These are phyloP conservation scores for Montipora capricornis DNA, from an alignment of 64 coral and sea anemone species.

Conservation along the genomic window DNA sequence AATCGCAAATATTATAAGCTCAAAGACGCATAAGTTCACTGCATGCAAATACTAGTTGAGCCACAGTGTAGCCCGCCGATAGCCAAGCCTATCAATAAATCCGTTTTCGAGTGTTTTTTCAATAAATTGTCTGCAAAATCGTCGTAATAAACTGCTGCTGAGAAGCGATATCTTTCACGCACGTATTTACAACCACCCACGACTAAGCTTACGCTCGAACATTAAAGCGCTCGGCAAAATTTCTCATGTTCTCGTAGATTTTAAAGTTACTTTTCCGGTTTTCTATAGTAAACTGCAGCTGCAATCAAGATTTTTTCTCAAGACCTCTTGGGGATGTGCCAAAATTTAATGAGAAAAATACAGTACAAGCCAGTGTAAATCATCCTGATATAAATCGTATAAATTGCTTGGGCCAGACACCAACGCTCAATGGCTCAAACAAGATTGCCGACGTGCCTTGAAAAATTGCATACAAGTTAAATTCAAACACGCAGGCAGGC, in stretches of 20 bases:
- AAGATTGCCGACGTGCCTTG: too few species aligned
- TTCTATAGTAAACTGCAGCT: background rate
- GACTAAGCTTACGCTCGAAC: background rate
- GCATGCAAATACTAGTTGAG: background rate
- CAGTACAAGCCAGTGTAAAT: background rate
- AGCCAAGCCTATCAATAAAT: background rate
- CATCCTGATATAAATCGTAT: too few species aligned
- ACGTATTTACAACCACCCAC: background rate
- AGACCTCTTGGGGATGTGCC: background rate
- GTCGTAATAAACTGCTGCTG: background rate
- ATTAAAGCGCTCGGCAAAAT: background rate
- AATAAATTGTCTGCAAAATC: background rate
- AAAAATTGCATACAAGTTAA: too few species aligned
- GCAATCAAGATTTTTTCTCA: background rate
- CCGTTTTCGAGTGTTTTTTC: background rate
- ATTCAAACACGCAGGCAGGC: background rate
- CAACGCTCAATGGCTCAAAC: too few species aligned
- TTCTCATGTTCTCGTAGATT: background rate
- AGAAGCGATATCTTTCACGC: background rate
- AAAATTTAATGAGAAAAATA: background rate
- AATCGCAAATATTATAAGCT: background rate
- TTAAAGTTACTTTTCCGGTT: background rate
- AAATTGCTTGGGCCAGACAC: too few species aligned
- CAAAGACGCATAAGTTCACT: background rate
- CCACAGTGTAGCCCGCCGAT: background rate